phyloP scores from a whole-genome alignment of 1,140 invertebrate species.

The roundworm (Caenorhabditis elegans) region DNA sequence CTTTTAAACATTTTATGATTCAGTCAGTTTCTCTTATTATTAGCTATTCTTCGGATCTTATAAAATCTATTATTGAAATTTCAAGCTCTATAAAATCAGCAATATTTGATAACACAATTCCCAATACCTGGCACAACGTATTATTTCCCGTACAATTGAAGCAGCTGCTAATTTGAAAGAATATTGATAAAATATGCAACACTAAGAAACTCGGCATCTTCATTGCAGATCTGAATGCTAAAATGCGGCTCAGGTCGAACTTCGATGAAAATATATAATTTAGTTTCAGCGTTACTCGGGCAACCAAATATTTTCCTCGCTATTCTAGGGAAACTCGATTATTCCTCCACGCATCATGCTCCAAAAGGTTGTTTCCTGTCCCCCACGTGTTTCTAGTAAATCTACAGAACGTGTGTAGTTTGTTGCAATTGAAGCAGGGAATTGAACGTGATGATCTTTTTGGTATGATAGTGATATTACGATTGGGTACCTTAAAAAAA shows the following conservation, averaged over 20 bases:
- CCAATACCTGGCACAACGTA: not conserved
- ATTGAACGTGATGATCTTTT: too few species aligned
- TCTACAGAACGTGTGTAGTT: not conserved
- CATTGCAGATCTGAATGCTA: not conserved
- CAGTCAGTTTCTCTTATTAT: too few species aligned
- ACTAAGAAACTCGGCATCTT: not conserved
- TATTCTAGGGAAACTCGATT: not conserved
- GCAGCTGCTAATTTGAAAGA: too few species aligned
- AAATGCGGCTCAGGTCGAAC: not conserved
- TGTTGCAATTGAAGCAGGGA: too few species aligned
- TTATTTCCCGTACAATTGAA: not conserved
- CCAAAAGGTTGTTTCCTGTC: not conserved
- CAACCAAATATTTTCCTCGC: not conserved
- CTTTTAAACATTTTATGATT: too few species aligned
- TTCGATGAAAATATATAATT: not conserved
- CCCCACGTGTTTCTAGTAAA: not conserved
- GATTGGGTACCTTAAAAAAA: too few species aligned
- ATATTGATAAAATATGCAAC: not conserved
- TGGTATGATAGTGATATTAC: too few species aligned
- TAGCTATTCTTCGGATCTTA: too few species aligned
- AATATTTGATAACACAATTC: too few species aligned
- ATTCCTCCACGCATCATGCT: not conserved
- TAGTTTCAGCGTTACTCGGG: conserved; percentile 1
- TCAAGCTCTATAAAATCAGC: too few species aligned
- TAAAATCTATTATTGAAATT: too few species aligned